These are phyloP conservation scores for Scaptomyza graminum DNA, from an alignment of 1,140 invertebrate genomes.

Conservation along the genomic window DNA sequence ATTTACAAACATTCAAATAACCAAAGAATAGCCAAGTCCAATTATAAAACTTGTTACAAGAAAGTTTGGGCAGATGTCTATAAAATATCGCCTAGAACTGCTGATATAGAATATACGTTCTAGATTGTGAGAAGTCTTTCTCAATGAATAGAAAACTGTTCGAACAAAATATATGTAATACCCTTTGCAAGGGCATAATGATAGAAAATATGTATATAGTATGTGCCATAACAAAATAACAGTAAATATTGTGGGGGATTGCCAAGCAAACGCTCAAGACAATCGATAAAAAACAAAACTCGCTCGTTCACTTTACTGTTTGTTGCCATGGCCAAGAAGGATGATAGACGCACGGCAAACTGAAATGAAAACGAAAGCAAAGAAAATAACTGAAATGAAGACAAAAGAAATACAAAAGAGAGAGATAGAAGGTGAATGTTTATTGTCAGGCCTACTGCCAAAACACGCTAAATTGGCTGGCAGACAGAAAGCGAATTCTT, in stretches of 20 bases:
- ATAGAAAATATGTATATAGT: neutral
- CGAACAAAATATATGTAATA: too few relatives aligned
- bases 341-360: constrained; percentile 17
- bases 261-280: constrained; percentile 56
- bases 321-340: constrained; percentile 21
- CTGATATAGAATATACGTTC: too few relatives aligned
- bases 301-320: constrained; percentile 55
- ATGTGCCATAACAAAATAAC: constrained; percentile 60
- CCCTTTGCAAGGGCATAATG: neutral
- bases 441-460: constrained; percentile 59
- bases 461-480: constrained; percentile 13
- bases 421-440: constrained; percentile 42
- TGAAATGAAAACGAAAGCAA: neutral
- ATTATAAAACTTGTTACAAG: too few relatives aligned
- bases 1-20: too few relatives aligned
- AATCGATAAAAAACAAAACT: constrained; percentile 58
- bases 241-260: constrained; percentile 70
- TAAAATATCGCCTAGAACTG: too few relatives aligned
- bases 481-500: constrained; percentile 10
- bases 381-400: neutral
- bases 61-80: too few relatives aligned
- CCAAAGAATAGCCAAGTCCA: too few relatives aligned
- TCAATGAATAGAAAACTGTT: too few relatives aligned
- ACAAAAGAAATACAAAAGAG: neutral
- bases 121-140: too few relatives aligned